Conservation (phyloP, 2,113 vertebrate species). For the Tympanuchus pallidicinctus region DNA sequence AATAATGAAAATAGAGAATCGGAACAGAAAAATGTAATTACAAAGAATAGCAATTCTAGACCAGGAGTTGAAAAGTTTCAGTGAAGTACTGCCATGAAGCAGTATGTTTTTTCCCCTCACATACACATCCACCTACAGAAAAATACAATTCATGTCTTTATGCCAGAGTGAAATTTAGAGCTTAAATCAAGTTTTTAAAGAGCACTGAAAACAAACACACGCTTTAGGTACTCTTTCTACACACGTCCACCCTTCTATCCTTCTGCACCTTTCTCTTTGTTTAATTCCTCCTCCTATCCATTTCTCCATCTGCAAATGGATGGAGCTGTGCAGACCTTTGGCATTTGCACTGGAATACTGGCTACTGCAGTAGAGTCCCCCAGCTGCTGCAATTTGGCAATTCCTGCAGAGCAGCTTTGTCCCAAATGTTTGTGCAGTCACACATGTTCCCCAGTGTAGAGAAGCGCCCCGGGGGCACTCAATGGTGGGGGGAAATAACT, state of each 20-base stretch:
- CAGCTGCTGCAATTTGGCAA: background rate
- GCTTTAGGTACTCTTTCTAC: background rate
- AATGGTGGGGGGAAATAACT: background rate
- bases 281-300: background rate
- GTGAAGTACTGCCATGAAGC: background rate
- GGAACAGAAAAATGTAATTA: background rate
- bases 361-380: background rate
- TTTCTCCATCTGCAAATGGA: background rate
- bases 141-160: background rate
- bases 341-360: background rate
- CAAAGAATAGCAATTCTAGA: background rate
- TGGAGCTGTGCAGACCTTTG: background rate
- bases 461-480: background rate
- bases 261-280: background rate
- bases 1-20: background rate
- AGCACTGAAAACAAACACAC: background rate
- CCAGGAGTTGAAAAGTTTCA: background rate
- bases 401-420: background rate
- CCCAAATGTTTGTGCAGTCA: rapidly evolving
- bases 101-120: background rate
- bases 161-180: background rate
- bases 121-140: background rate
- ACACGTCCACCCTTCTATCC: background rate
- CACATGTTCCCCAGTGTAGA: background rate
- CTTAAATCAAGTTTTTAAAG: background rate